phyloP scores from a whole-genome alignment of 2,113 vertebrate species.

The Edolisoma coerulescens region DNA sequence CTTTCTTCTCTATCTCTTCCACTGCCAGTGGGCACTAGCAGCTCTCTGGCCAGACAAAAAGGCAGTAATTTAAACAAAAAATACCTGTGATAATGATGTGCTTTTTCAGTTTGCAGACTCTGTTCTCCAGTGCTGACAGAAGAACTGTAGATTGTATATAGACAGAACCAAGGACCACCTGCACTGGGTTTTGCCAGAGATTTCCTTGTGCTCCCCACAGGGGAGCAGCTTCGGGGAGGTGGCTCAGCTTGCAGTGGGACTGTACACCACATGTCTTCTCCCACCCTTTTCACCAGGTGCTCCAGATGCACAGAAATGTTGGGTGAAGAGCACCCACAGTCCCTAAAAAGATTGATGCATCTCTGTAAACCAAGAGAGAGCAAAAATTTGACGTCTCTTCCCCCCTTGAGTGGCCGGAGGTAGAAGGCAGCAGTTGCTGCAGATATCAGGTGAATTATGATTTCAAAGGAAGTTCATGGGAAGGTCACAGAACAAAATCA shows the following conservation, averaged over 20 bases:
- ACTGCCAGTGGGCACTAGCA: background rate
- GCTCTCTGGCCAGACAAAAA: background rate
- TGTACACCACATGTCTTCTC: background rate
- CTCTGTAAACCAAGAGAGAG: background rate
- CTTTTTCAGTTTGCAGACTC: background rate
- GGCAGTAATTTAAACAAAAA: background rate
- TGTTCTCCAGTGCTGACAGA: background rate
- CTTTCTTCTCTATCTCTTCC: background rate
- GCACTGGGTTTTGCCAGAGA: background rate
- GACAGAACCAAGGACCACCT: background rate
- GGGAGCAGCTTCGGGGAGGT: background rate
- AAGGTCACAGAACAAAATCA: background rate
- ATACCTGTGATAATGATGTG: background rate
- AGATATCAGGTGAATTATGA: background rate
- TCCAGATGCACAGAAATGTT: background rate
- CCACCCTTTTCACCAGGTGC: background rate
- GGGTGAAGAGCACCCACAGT: background rate
- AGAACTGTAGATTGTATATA: too few relatives aligned
- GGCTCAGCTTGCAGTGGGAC: background rate
- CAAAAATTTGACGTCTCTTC: background rate
- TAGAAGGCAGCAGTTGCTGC: background rate
- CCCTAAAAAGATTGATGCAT: background rate
- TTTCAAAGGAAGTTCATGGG: background rate
- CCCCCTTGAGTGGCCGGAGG: background rate
- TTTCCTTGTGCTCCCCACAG: fast-evolving